A percentile compares a stretch with the other conserved stretches of the same genome.
phyloP scores from a whole-genome alignment of 1,140 invertebrate genomes.

The Luehdorfia chinensis region DNA sequence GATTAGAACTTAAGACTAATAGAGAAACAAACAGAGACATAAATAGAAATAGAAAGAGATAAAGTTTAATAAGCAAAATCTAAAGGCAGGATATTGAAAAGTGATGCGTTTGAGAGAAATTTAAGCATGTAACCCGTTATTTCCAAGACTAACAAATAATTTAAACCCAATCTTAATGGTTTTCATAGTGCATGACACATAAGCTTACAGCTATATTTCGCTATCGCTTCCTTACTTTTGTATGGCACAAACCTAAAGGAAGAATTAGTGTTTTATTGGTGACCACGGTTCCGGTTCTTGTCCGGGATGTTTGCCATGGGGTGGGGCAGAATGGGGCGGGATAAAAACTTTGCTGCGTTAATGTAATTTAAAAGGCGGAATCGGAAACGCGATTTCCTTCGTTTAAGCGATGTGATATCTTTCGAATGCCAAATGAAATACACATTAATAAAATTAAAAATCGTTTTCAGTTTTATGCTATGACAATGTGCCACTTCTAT shows the following conservation, averaged over 20 bases:
- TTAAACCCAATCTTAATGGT: too few species aligned
- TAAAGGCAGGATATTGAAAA: too few species aligned
- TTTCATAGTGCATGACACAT: too few species aligned
- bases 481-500: background rate
- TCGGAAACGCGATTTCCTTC: conserved; percentile 32
- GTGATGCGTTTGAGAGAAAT: too few species aligned
- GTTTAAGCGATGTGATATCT: conserved; percentile 16
- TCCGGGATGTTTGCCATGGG: conserved; percentile 35
- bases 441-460: background rate
- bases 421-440: background rate
- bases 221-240: conserved; percentile 17
- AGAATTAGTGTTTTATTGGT: conserved; percentile 61
- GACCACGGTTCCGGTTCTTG: conserved; percentile 38
- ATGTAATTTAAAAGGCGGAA: conserved; percentile 38
- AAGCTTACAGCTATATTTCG: too few species aligned
- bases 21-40: too few species aligned
- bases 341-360: conserved; percentile 40
- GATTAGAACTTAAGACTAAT: too few species aligned
- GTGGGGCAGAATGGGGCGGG: conserved; percentile 17
- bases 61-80: too few species aligned
- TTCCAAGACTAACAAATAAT: too few species aligned
- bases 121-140: too few species aligned
- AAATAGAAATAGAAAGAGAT: too few species aligned
- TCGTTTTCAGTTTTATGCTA: background rate
- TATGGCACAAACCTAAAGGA: conserved; percentile 24